phyloP scores from a whole-genome alignment of 2,113 vertebrate species.

The Grallaria varia region DNA sequence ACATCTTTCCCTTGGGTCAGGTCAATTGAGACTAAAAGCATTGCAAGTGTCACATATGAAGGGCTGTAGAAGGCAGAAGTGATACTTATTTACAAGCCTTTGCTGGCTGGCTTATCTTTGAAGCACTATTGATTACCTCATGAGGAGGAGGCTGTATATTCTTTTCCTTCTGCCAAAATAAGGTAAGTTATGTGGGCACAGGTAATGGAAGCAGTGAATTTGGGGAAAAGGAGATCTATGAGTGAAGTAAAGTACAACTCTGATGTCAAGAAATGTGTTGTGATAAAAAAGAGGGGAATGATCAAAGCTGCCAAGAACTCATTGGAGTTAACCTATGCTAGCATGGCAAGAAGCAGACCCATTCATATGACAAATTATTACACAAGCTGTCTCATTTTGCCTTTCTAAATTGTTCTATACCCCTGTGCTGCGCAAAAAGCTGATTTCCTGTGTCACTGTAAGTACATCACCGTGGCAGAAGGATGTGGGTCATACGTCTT shows the following conservation, averaged over 20 bases:
- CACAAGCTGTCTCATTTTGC: background rate
- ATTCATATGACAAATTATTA: background rate
- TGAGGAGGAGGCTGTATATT: conserved; percentile 37
- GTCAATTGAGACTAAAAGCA: background rate
- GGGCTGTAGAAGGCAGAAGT: background rate
- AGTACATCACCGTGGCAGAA: background rate
- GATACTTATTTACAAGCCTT: background rate
- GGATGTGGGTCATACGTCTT: background rate
- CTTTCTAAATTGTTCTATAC: background rate
- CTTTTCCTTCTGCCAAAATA: background rate
- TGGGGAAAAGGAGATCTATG: background rate
- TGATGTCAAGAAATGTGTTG: background rate
- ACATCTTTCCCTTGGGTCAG: background rate
- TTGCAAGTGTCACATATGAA: background rate
- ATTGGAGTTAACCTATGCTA: background rate
- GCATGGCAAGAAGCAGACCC: background rate
- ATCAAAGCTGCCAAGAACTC: background rate
- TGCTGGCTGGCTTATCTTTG: conserved; percentile 23
- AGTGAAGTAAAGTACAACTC: background rate
- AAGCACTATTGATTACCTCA: conserved; percentile 53
- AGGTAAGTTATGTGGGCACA: conserved; percentile 39
- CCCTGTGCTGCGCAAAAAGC: background rate
- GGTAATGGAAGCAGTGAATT: conserved; percentile 58
- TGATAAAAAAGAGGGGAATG: background rate
- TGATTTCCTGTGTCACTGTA: background rate